Conservation (phyloP, 1,140 invertebrate species). For the Venustaconcha ellipsiformis region DNA sequence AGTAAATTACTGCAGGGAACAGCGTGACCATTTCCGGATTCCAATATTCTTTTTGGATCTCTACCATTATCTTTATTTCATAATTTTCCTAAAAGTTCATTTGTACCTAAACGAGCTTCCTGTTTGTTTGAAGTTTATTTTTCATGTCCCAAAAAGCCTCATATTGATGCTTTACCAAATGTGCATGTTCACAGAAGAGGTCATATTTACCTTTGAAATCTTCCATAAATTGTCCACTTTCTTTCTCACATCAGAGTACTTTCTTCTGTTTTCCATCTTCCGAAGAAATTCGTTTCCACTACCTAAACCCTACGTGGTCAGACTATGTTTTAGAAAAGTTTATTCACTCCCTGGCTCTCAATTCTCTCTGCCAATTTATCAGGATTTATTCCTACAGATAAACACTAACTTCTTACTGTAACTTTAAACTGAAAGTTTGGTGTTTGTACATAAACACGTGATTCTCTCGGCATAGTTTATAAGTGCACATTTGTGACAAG, state of each 20-base stretch:
- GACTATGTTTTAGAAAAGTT: background rate
- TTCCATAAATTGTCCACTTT: constrained; percentile 8
- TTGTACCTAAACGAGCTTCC: constrained; percentile 17
- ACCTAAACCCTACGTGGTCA: constrained; percentile 7
- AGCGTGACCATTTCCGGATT: constrained; percentile 24
- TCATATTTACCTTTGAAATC: background rate
- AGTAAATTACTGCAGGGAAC: constrained; percentile 29
- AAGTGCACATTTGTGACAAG: too few relatives aligned
- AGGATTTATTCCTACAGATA: background rate
- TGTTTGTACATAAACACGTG: constrained; percentile 16
- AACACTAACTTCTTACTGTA: constrained; percentile 1
- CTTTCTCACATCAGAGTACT: constrained; percentile 1
- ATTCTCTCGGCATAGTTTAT: constrained; percentile 6
- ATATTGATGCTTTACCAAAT: constrained; percentile 16
- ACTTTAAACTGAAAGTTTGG: constrained; percentile 12
- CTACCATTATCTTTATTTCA: constrained; percentile 14
- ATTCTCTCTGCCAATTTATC: constrained; percentile 5
- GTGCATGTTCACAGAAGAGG: constrained; percentile 24
- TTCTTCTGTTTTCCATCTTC: constrained; percentile 18
- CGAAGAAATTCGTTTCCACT: constrained; percentile 22
- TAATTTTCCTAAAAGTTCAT: constrained; percentile 41
- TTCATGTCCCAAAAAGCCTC: constrained; percentile 18
- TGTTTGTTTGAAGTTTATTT: constrained; percentile 17
- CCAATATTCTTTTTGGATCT: constrained; percentile 36
- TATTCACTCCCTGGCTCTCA: background rate